Conservation (phyloP, 92 coral and sea anemone genomes). For the Hydrozoanthus gracilis region DNA sequence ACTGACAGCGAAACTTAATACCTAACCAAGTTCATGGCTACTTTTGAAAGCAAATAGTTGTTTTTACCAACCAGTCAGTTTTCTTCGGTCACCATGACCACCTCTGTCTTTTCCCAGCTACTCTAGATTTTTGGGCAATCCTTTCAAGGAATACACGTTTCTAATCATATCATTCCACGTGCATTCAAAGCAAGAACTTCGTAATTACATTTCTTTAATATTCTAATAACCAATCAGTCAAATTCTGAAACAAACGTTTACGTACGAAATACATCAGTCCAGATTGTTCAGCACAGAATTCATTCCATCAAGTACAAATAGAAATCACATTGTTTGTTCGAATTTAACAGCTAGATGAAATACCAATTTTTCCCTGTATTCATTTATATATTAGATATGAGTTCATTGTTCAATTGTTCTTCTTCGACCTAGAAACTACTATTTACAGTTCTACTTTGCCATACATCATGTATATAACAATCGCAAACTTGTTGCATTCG, state of each 20-base stretch:
- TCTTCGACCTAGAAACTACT: too few relatives aligned
- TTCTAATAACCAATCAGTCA: not conserved
- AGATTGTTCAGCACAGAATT: not conserved
- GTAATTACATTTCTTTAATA: not conserved
- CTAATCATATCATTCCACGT: constrained; percentile 1
- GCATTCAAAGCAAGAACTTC: not conserved
- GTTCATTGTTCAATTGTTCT: too few relatives aligned
- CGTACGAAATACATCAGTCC: not conserved
- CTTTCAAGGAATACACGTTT: constrained; percentile 7
- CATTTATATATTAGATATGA: too few relatives aligned
- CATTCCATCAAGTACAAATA: too few relatives aligned
- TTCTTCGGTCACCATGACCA: constrained; percentile 3
- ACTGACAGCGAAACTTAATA: not conserved
- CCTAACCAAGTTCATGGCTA: not conserved
- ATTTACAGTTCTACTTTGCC: too few relatives aligned
- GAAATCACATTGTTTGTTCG: too few relatives aligned
- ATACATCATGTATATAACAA: too few relatives aligned
- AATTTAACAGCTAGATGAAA: too few relatives aligned
- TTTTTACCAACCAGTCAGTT: not conserved
- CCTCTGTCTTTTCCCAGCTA: not conserved
- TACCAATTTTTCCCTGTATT: too few relatives aligned
- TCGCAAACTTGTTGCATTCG: too few relatives aligned
- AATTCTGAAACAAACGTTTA: not conserved
- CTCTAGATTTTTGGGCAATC: not conserved
- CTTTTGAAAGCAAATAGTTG: constrained; percentile 6